Percentiles rank a stretch among this genome's conserved stretches.
These are phyloP conservation scores for Condylostylus longicornis DNA, from an alignment of 1,140 invertebrate genomes.

Conservation along the genomic window DNA sequence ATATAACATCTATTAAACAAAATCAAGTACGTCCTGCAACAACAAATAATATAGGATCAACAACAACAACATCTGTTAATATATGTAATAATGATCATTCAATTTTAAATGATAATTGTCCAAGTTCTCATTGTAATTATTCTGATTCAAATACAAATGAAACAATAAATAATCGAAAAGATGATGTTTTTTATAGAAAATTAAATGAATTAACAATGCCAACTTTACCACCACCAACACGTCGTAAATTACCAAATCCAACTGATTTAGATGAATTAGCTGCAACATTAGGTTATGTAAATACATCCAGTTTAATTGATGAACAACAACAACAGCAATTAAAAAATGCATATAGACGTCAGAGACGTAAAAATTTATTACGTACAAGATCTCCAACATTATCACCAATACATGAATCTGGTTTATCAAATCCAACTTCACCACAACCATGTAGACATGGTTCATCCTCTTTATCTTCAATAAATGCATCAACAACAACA, in stretches of 20 bases:
- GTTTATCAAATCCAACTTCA: slow-evolving; percentile 54
- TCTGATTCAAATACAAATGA: no score
- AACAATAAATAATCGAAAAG: no score
- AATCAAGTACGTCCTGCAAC: slow-evolving; percentile 27
- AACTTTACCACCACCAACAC: slow-evolving; percentile 34
- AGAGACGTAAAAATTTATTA: slow-evolving; percentile 33
- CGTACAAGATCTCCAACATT: slow-evolving; percentile 41
- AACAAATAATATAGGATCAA: slow-evolving; percentile 2
- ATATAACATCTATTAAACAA: slow-evolving; percentile 15
- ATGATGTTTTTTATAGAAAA: no score
- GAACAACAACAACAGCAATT: slow-evolving; percentile 8
- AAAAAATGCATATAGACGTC: slow-evolving; percentile 24
- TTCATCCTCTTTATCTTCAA: slow-evolving; percentile 1
- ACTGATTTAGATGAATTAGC: slow-evolving; percentile 35
- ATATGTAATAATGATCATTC: slow-evolving; percentile 1
- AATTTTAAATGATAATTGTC: no score
- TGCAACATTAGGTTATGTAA: slow-evolving; percentile 33
- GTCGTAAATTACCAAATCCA: slow-evolving; percentile 32
- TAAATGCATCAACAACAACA: background rate
- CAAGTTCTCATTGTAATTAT: no score
- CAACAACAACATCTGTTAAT: slow-evolving; percentile 4
- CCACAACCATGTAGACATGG: slow-evolving; percentile 37
- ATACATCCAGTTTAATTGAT: slow-evolving; percentile 11
- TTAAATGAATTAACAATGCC: slow-evolving; percentile 19
- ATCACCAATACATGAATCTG: slow-evolving; percentile 55